phyloP scores from a whole-genome alignment of 2,113 vertebrate genomes.

The Calonectris borealis region DNA sequence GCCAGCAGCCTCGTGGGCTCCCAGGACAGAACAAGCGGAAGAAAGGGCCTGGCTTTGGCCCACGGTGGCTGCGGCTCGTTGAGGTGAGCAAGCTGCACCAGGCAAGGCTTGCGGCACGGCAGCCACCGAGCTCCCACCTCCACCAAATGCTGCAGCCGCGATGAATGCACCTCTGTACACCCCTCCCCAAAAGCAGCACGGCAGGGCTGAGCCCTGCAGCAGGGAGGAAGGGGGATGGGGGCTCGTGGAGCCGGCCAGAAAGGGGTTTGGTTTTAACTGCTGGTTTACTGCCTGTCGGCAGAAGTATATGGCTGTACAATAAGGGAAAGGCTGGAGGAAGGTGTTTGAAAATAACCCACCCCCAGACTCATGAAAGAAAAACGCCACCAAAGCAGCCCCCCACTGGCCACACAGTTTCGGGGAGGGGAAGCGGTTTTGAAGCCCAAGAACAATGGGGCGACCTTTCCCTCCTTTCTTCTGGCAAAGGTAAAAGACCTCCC shows the following conservation, averaged over 20 bases:
- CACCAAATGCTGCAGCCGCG: fast-evolving
- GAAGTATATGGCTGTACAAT: background rate
- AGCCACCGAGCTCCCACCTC: background rate
- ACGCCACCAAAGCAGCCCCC: background rate
- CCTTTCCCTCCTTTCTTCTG: background rate
- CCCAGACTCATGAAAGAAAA: background rate
- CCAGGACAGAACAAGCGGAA: background rate
- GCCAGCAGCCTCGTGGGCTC: background rate
- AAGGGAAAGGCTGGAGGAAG: background rate
- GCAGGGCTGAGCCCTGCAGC: background rate
- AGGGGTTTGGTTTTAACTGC: background rate
- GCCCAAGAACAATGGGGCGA: background rate
- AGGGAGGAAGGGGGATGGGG: background rate
- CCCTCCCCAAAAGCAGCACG: background rate
- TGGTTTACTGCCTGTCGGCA: background rate
- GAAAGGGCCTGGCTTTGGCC: background rate
- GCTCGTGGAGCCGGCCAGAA: fast-evolving
- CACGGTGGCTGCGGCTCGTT: background rate
- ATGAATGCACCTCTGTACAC: background rate
- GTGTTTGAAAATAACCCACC: background rate
- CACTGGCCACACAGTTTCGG: background rate
- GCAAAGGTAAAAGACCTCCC: background rate
- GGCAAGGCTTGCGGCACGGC: background rate
- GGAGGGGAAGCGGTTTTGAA: background rate
- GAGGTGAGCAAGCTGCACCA: background rate